Base-by-base conservation (phyloP, 2,888 invertebrate genomes). In the Teleogryllus oceanicus region DNA sequence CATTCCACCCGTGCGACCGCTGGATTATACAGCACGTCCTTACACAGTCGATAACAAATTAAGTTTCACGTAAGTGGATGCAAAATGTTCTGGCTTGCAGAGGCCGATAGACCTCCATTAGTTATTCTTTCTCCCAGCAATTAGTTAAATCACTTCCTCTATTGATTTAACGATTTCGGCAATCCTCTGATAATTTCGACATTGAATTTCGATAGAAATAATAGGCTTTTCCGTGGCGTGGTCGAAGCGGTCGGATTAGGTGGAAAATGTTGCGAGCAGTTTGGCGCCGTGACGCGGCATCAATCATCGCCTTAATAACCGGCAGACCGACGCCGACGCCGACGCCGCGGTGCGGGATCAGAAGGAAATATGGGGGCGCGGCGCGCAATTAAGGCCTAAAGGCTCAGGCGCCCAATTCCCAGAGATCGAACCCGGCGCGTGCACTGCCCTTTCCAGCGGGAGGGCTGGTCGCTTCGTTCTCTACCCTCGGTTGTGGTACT, bases 121-220 rank as follows among this genome's bases (percentile, higher is more conserved):
- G 62, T 62, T 62, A 62, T 62, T 62, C 62, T 62, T 62, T n/a
- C 62, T 13, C 62, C 62, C 62, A 18, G 62, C 62, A 62, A 62
- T 62, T 62, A 62, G 62, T 62, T 62, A 62, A 37, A 62, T 62
- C n/a, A 62, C 62, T 62, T 62, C 62, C 62, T n/a, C n/a, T 62
- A 62, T n/a, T n/a, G 62, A 62, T 62, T 62, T 62, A 62, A 62
- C n/a, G 62, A n/a, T 62, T 62, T 62, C 62, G 13, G 62, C 62
- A 62, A 62, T 62, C 62, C 62, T 13, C 62, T 62, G 62, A 62
- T 62, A 62, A 62, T 62, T 62, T 62, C n/a, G 8, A 62, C 62
- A 62, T 62, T 62, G 62, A 62, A 62, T 62, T 62, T n/a, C 62
- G 62, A 62, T 62, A 62, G 62, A n/a, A 62, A 62, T 62, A 62